These are phyloP conservation scores for Callocephalon fimbriatum DNA, from an alignment of 2,113 vertebrate genomes.

Conservation along the genomic window DNA sequence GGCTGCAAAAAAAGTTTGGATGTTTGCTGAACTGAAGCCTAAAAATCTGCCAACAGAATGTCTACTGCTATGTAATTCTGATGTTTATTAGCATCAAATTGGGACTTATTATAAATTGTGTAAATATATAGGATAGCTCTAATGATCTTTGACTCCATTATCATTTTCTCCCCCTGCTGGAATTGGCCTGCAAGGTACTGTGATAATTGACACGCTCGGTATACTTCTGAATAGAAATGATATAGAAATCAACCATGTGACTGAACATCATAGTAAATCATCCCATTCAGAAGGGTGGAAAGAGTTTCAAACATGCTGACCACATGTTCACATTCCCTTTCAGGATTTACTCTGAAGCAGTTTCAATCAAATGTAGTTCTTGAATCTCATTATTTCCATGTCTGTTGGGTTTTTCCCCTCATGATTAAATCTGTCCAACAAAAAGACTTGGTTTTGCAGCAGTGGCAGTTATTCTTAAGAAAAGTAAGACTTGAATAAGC, in stretches of 20 bases:
- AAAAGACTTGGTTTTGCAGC: not conserved
- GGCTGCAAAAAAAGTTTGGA: not conserved
- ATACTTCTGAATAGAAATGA: not conserved
- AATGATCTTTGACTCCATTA: not conserved
- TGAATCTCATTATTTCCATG: not conserved
- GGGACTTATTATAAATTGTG: not conserved
- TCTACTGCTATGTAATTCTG: not conserved
- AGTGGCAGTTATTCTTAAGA: not conserved
- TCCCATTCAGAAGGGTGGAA: not conserved
- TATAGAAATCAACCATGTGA: not conserved
- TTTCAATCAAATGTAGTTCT: not conserved
- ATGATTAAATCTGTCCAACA: not conserved
- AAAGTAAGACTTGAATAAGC: not conserved
- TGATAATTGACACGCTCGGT: not conserved
- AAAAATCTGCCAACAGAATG: not conserved
- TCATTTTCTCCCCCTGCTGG: conserved; percentile 40
- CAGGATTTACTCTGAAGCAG: not conserved
- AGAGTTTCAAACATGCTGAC: not conserved
- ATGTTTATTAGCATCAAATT: not conserved
- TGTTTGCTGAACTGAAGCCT: not conserved
- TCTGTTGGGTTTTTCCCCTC: not conserved
- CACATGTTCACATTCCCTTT: not conserved
- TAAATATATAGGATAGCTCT: not conserved
- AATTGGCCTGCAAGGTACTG: not conserved
- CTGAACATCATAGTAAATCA: not conserved